Evolutionary conservation across 2,888 invertebrate genomes (phyloP).

Genomic region (Halictus ligatus): DNA sequence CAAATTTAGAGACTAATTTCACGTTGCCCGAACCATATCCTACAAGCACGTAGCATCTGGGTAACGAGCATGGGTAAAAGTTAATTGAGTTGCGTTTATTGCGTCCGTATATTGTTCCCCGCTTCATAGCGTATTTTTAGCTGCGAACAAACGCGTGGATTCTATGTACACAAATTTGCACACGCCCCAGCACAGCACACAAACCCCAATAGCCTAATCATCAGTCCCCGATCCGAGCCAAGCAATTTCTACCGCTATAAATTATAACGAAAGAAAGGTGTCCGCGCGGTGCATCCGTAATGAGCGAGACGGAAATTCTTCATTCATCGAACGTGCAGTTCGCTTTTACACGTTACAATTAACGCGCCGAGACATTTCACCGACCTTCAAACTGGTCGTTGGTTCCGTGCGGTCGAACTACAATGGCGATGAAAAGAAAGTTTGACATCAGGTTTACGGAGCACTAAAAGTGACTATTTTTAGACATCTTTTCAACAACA

Average conservation of each 20-base stretch:
- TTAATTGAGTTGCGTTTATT: background rate
- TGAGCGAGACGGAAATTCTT: constrained; percentile 55
- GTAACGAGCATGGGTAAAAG: constrained; percentile 1
- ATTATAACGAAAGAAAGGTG: constrained; percentile 41
- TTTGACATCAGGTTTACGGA: background rate
- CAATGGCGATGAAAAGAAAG: background rate
- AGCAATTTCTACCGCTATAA: constrained; percentile 58
- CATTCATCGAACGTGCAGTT: constrained; percentile 54
- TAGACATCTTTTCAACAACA: no score
- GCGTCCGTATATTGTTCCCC: background rate
- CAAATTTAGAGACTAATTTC: background rate
- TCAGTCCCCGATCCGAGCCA: constrained; percentile 45
- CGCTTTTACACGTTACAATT: constrained; percentile 48
- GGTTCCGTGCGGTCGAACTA: constrained; percentile 21
- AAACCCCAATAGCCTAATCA: constrained; percentile 44
- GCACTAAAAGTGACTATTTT: no score
- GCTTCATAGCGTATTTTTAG: background rate
- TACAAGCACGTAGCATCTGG: background rate
- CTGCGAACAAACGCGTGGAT: background rate
- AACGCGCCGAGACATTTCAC: constrained; percentile 45
- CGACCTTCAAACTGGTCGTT: constrained; percentile 52
- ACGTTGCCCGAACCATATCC: background rate
- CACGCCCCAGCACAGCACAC: constrained; percentile 15
- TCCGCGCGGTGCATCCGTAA: constrained; percentile 54
- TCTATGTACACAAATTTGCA: background rate